Evolutionary conservation across 2,888 invertebrate species (phyloP), one percentile per base, ranked within the genome.

Genomic region (Opisthograptis luteolata): DNA sequence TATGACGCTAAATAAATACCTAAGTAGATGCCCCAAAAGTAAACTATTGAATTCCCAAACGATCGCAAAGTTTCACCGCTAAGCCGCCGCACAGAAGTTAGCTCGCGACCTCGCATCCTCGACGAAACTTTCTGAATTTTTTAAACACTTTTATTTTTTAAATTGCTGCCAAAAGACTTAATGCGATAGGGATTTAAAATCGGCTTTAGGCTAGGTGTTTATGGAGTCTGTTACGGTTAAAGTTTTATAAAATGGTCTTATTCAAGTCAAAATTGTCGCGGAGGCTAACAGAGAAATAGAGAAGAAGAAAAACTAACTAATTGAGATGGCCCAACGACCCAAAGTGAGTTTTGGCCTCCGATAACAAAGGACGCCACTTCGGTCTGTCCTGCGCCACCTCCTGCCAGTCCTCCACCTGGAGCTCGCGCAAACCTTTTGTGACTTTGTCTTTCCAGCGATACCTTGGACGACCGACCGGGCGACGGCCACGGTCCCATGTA

Each of bases 61-160:
- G 70, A 54, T 64, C 60, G 44, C 47, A 54, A 70, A 77, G 68
- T 71, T 78, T 65, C 57, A 51, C 62, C 70, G 48, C 74, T 84
- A 84, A 85, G 84, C 81, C 71, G n/a, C 70, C 55, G 46, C 68
- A 64, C 58, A 58, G 60, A 79, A 84, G 77, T 81, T 77, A 61
- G 73, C 60, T 66, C 60, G 64, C 65, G 68, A 72, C 68, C 74
- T 69, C 54, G 55, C 68, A 79, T 74, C 76, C 72, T 60, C 62
- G 53, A 64, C 56, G 37, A 54, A 83, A 83, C 62, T 83, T 84
- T 61, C 46, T 54, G 76, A 78, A 79, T 76, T 79, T 78, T 73
- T 79, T 69, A 74, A 76, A 72, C 65, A 69, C 64, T 79, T 82
- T 79, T 79, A 72, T 76, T 83, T 81, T 82, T 79, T 71, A 79